Evolutionary conservation across 2,888 invertebrate genomes (phyloP), one percentile per base, ranked within the genome.

Genomic region (Rugalucina vietnamica): DNA sequence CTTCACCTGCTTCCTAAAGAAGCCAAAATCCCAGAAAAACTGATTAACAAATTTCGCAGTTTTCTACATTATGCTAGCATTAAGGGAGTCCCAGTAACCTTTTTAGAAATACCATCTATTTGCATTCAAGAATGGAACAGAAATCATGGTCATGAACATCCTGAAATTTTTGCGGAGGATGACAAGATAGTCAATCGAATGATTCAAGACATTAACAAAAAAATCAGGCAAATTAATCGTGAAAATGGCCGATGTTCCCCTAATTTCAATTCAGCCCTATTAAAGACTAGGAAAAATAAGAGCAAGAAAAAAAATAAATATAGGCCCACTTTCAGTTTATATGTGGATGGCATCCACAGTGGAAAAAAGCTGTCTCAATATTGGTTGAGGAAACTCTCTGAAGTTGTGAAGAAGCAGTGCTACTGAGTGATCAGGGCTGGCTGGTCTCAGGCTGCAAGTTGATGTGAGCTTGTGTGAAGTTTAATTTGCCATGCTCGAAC

Each of bases 261-360:
- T n/a, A 54, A 54, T n/a, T 54, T 54, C n/a, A 54, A 54, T 21
- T 8, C 54, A n/a, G 54, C 54, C 54, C 54, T 54, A 5, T 54
- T 54, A 21, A 54, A 54, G n/a, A 54, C 54, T 14, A 54, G 54
- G 21, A 54, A 54, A 21, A 54, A 54, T n/a, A 54, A 54, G 4
- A 54, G 54, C n/a, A 54, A 54, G 21, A n/a, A n/a, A n/a, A 54
- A 54, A 21, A 54, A 54, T 21, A 54, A 54, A 54, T 54, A 54
- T n/a, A 54, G 54, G 21, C 54, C 54, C n/a, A 54, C 54, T 54
- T 54, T 54, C n/a, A n/a, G 54, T 8, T 21, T 54, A 54, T 54
- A 54, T 54, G n/a, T n/a, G n/a, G 54, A 54, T n/a, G 54, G 54
- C 21, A 54, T 54, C n/a, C 54, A 54, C 54, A 54, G 54, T 54